Evolutionary conservation across 2,113 vertebrate genomes (phyloP), one percentile per base, ranked within the genome.

Genomic region (Nesoenas mayeri): DNA sequence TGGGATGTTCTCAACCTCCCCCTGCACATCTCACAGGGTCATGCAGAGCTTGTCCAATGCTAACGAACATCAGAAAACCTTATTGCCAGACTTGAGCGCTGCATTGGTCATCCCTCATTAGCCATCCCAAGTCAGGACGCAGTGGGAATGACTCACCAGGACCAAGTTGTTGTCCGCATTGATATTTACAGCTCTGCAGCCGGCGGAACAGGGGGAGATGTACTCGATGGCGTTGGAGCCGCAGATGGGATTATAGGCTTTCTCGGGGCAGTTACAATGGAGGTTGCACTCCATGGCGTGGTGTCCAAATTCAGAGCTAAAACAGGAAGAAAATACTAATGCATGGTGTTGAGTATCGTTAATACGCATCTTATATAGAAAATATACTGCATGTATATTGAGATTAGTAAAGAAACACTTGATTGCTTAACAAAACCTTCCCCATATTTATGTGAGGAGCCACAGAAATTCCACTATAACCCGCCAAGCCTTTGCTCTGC

Each of bases 211-310:
- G 6, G 99, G 99, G 0, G 99, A 99, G 57, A 87, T 91, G 96
- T 98, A 99, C 56, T 99, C 99, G 3, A 98, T 34, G 2, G 53
- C 61, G 2, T 99, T 40, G 0, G 98, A 98, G 4, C 98, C 98
- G 2, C 99, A 99, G 26, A 99, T 93, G 3, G 99, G 99, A 89
- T 99, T 98, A 18, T 98, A 99, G 12, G 93, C 95, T 2, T 96
- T 88, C 15, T 38, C 5, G 0, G 97, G 91, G 82, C 99, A 99
- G 31, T 11, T 53, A n/a, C 99, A 99, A 2, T 15, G 47, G 2
- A 48, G 18, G 36, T 47, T 97, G 51, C 99, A 99, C 3, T 36
- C 29, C 36, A 25, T 2, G 19, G 40, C 0, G 0, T 31, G 69
- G 48, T 36, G 65, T 7, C 26, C 91, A 2, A 13, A 6, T 2